Evolutionary conservation across 2,113 vertebrate species (phyloP).

Genomic region (Muntiacus muntjak): DNA sequence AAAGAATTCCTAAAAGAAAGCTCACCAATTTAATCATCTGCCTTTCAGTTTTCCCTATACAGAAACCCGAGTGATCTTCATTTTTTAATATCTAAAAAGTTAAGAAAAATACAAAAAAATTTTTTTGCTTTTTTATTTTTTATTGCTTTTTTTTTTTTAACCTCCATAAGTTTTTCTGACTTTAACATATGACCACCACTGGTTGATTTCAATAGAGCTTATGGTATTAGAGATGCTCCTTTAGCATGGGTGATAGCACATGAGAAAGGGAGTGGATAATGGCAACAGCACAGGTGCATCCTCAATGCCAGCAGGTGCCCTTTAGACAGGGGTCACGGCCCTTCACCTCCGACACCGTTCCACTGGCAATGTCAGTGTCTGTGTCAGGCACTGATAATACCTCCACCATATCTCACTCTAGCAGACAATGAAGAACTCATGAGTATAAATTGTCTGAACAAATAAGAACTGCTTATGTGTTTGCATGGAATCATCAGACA

Average conservation of each 20-base stretch:
- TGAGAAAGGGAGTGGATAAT: not conserved
- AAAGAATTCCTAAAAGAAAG: not conserved
- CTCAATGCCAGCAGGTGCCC: no score
- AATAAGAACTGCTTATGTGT: not conserved
- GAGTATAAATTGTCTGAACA: not conserved
- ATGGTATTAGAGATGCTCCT: no score
- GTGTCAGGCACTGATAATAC: not conserved
- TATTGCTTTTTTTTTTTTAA: not conserved
- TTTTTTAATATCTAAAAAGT: not conserved
- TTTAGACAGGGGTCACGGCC: accelerated
- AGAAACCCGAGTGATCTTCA: no score
- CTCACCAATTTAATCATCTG: not conserved
- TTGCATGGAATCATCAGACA: not conserved
- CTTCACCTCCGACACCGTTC: not conserved
- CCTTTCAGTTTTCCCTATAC: not conserved
- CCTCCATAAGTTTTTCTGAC: not conserved
- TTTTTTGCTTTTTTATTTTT: not conserved
- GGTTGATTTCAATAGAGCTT: not conserved
- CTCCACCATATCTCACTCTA: not conserved
- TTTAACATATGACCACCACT: accelerated
- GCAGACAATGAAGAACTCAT: not conserved
- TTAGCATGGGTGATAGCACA: accelerated
- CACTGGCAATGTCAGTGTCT: accelerated
- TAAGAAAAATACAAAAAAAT: not conserved
- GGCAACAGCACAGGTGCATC: accelerated